phyloP scores from a whole-genome alignment of 2,888 invertebrate genomes.

The Caenorhabditis sp. region DNA sequence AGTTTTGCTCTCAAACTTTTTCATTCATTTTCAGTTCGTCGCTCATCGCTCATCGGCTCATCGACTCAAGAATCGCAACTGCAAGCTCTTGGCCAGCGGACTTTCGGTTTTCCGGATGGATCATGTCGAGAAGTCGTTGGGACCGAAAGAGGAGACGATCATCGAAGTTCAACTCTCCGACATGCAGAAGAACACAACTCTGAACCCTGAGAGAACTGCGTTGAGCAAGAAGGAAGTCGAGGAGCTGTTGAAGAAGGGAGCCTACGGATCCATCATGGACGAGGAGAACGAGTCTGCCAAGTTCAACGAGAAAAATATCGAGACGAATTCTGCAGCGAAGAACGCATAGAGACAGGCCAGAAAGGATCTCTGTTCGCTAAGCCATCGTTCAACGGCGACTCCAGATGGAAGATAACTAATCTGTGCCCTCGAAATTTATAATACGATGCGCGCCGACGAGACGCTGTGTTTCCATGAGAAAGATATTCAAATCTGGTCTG shows the following conservation, averaged over 20 bases:
- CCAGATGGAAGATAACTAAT: no score
- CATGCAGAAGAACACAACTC: constrained; percentile 99
- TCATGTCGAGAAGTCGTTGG: constrained; percentile 98
- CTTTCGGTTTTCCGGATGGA: constrained; percentile 86
- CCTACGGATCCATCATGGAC: constrained; percentile 99
- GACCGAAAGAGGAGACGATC: constrained; percentile 99
- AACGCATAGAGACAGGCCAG: no score
- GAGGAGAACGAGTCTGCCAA: constrained; percentile 98
- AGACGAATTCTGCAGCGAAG: no score
- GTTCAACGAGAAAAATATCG: constrained; percentile 99
- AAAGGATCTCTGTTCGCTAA: no score
- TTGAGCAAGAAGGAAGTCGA: constrained; percentile 78
- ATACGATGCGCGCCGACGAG: no score
- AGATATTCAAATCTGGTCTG: no score
- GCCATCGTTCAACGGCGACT: no score
- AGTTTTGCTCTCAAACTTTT: no score
- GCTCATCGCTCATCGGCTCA: no score
- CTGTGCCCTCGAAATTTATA: no score
- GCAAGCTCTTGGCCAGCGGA: constrained; percentile 94
- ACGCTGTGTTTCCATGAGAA: no score
- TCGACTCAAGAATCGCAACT: constrained; percentile 97
- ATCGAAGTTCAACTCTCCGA: constrained; percentile 98
- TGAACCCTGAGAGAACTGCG: constrained; percentile 85
- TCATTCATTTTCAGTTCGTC: no score
- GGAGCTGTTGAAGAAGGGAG: constrained; percentile 85